Base-by-base conservation (phyloP, 2,888 invertebrate species). In the Agrilus mali region DNA sequence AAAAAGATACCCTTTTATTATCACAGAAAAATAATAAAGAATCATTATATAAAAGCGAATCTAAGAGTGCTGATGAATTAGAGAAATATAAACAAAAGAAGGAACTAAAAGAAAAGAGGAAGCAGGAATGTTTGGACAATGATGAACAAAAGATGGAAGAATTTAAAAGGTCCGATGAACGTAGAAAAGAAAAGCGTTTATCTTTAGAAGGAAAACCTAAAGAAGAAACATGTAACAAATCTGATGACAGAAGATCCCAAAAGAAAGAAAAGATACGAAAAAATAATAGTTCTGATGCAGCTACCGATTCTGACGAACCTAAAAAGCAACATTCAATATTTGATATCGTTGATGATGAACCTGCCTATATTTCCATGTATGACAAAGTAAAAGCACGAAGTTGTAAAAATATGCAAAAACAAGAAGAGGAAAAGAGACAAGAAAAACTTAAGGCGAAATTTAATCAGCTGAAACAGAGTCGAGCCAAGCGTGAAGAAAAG, bases 281-380 rank as follows among this genome's bases (percentile, higher is more conserved):
- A 54, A 49, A 53, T 12, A 73, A 79, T 44, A 80, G 77, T 55
- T 77, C 79, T 13, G 80, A 80, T 40, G 77, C 71, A 48, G 74
- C 70, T 46, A 78, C 81, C 2, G 86, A 86, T 64, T 82, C 84
- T 7, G 86, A 86, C 60, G 85, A 83, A 63, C 84, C 82, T 40
- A 88, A 87, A 64, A 87, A 88, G 63, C 35, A 35, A 35, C 89
- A 88, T 70, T 90, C 89, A 43, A 89, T 90, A 58, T 90, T 92
- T 64, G 89, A 89, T 61, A 88, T 90, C 45, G 80, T 87, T 36
- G 85, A 86, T 60, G 89, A 89, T 58, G 89, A 84, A 46, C 90
- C 92, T 1, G 81, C 85, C 8, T 93, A 92, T 61, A 88, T 93
- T 47, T 94, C 94, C 8, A 96, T 96, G 95, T 96, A 96, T 64